Base-by-base conservation (phyloP, 2,888 invertebrate genomes). In the Perizoma affinitatum region DNA sequence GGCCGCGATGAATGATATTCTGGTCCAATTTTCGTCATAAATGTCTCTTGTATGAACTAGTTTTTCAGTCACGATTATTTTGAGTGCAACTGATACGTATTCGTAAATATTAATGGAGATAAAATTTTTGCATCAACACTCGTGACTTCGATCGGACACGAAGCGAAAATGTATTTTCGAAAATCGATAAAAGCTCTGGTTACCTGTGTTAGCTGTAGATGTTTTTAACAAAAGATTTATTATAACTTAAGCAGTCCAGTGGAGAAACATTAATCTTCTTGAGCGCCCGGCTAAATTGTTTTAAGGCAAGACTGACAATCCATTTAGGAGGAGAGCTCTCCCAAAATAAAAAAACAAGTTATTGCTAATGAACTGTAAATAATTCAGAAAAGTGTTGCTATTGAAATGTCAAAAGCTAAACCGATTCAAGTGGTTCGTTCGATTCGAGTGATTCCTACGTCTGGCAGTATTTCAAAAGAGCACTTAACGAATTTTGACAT, bases 391-490 rank as follows among this genome's bases (percentile, higher is more conserved):
- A 80, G 71, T 75, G 69, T 76, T 78, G 66, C 63, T 63, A 63
- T 63, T 52, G 66, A 63, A 69, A 74, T 75, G 73, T 73, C 71
- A 72, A 74, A 73, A 75, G 70, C 70, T 63, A 67, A 72, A 74
- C 65, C 73, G 74, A 76, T 76, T 76, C 73, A 70, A 74, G 62
- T 62, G 58, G 50, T 73, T 74, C 67, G 42, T 57, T 66, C 68
- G 64, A 67, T 71, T 69, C 70, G 71, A 75, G 71, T 74, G 71
- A 63, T 73, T 63, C 48, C 54, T 72, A 60, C 67, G 74, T 63
- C 78, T 84, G 85, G 84, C 84, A 84, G 79, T 85, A 84, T 82
- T 84, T 86, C 84, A 84, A 84, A 79, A 81, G 79, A 83, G 82
- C 83, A 84, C 86, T 85, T 83, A 83, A 81, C 63, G n/a, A 68